Base-by-base conservation (phyloP, 1,140 invertebrate genomes). In the Formica exsecta region DNA sequence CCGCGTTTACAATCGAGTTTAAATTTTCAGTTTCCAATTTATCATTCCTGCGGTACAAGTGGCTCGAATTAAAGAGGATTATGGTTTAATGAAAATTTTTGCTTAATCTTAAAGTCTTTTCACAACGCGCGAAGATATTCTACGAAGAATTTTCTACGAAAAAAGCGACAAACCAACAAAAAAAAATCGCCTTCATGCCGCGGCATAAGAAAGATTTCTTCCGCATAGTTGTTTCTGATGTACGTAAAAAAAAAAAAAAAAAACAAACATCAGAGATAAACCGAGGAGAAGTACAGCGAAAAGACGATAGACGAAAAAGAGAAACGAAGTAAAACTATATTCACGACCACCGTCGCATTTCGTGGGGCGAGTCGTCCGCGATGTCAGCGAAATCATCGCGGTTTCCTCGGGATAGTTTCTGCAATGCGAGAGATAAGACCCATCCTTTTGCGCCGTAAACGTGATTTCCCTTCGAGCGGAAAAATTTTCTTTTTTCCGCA, bases 371-470 rank as follows among this genome's bases (percentile, higher is more conserved):
- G 36, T 44, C 81, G 74, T 57, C 68, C 38, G n/a, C 41, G 61
- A 86, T 41, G 88, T 90, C 88, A 90, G 88, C 89, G 62, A 75
- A 90, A 90, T 90, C 68, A 80, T 70, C 48, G 85, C 89, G 48
- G 71, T 59, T 87, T 80, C 38, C 74, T 64, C 65, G 32, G 73
- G 68, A 86, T 76, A 44, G 71, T 65, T 89, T 73, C 76, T 86
- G 76, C 87, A 36, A 44, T 71, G 57, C 3, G 54, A 62, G 41
- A 89, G 84, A 86, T 89, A 89, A 89, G 84, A 68, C 61, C 66
- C 36, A 32, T 38, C 77, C 54, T 77, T 51, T 86, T 68, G 51
- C 73, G 25, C 9, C 73, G 85, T 65, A 79, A 87, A 87, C 74
- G 75, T 62, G 79, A 90, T 90, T 85, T 74, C 32, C 68, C 79